A percentile compares a stretch with the other conserved stretches of the same genome.
These are phyloP conservation scores for Equus quagga DNA, from an alignment of 2,113 vertebrate genomes.

Conservation along the genomic window DNA sequence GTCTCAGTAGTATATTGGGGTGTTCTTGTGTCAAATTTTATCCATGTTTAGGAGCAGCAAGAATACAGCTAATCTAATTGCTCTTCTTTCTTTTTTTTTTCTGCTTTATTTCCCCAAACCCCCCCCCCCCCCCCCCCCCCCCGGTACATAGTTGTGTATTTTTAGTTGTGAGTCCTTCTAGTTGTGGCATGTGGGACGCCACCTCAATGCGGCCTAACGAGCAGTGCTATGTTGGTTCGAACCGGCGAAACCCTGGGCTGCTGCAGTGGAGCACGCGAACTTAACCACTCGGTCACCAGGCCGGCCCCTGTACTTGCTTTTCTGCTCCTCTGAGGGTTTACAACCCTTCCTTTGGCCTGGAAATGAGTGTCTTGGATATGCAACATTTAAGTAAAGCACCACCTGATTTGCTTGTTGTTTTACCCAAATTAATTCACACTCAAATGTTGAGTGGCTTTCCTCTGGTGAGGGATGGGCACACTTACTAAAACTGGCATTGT, in stretches of 20 bases:
- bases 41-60: background rate
- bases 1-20: background rate
- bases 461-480: background rate
- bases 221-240: too few species aligned
- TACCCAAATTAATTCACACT: background rate
- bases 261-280: too few species aligned
- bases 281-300: too few species aligned
- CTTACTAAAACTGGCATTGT: background rate
- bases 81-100: background rate
- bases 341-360: background rate
- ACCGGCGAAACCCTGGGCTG: too few species aligned
- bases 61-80: background rate
- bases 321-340: background rate
- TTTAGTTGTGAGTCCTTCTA: too few species aligned
- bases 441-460: background rate
- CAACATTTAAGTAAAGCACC: background rate
- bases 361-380: background rate
- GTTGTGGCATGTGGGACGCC: too few species aligned
- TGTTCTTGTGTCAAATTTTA: background rate
- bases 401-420: background rate
- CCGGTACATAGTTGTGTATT: too few species aligned
- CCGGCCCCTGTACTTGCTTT: background rate
- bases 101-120: too few species aligned
- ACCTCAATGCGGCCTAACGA: too few species aligned
- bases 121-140: too few species aligned